Evolutionary conservation across 2,797 vertebrate species (phyloP).

Genomic region (Phalloptychus januarius): DNA sequence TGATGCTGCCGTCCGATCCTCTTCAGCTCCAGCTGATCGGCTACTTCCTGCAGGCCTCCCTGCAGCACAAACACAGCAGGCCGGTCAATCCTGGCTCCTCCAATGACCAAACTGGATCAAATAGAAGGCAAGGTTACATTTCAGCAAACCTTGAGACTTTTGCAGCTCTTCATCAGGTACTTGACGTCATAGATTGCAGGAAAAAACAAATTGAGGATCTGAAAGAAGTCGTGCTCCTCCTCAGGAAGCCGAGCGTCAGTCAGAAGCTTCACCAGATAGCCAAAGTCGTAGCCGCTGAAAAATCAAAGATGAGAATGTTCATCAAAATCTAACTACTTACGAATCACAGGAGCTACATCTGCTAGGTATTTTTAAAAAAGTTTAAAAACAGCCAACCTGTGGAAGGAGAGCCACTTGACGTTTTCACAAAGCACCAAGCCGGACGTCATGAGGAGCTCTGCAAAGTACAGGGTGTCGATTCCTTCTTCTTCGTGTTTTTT

Average conservation of each 20-base stretch:
- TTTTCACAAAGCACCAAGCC: conserved; percentile 97
- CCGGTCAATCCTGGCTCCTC: not conserved
- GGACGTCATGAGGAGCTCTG: conserved; percentile 97
- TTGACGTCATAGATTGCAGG: conserved; percentile 99
- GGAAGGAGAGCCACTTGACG: conserved; percentile 98
- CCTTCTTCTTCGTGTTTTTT: conserved; percentile 98
- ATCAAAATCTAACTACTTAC: not conserved
- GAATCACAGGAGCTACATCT: not conserved
- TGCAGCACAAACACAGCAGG: conserved; percentile 52
- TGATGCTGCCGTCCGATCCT: conserved; percentile 98
- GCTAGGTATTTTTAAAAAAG: not conserved
- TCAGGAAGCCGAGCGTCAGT: conserved; percentile 95
- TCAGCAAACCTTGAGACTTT: conserved; percentile 93
- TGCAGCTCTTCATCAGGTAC: conserved; percentile 99
- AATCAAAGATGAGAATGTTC: not conserved
- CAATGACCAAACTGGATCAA: not conserved
- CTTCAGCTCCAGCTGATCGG: conserved; percentile 97
- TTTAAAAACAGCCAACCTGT: conserved; percentile 83
- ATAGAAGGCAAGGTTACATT: not conserved
- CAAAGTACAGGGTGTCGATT: conserved; percentile 96
- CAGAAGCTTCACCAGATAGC: conserved; percentile 97
- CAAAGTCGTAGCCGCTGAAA: conserved; percentile 95
- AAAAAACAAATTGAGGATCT: conserved; percentile 98
- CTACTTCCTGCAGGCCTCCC: conserved; percentile 98
- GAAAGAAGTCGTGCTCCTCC: conserved; percentile 98